Evolutionary conservation across 2,797 vertebrate species (phyloP), one percentile per base, ranked within the genome.

Genomic region (Chelon auratus): DNA sequence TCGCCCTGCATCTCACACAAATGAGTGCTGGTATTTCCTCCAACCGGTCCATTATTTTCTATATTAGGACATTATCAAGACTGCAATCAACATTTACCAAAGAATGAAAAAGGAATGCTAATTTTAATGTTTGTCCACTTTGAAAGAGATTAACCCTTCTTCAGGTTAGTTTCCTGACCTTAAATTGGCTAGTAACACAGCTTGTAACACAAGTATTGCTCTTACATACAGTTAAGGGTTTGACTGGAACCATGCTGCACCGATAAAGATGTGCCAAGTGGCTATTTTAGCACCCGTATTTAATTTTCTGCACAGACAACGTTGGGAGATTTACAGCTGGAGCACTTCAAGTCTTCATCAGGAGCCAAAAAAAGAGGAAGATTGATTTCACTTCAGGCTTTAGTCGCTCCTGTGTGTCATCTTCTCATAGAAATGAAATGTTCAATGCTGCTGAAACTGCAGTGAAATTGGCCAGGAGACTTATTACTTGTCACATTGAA

Each of bases 1-100:
- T 54, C 52, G 22, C 70, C 57, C 81, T 67, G 51, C 78, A 50
- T 68, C 15, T 47, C 22, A 71, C 54, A 59, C 26, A 26, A 36
- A 48, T 26, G 14, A 59, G 39, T 5, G 2, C 20, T 64, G 52
- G 55, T 45, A 61, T 42, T 76, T 72, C 48, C 55, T 47, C 39
- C n/a, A 62, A 5, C 17, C 24, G 50, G 17, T 42, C 42, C 40
- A 65, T 55, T 51, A 67, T 12, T 54, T 39, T 55, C 45, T 51
- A 64, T 54, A 37, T 48, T n/a, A 33, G 70, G 45, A 48, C 39
- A 15, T 20, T 36, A 64, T 7, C 51, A 3, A 0, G 17, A n/a
- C 50, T 17, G 20, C 11, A 5, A 9, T 42, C 13, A 11, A 9
- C 0, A 37, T 68, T 55, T 22, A 50, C n/a, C 8, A n/a, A 15